Base-by-base conservation (phyloP, 2,888 invertebrate genomes). In the Netelia melanura region DNA sequence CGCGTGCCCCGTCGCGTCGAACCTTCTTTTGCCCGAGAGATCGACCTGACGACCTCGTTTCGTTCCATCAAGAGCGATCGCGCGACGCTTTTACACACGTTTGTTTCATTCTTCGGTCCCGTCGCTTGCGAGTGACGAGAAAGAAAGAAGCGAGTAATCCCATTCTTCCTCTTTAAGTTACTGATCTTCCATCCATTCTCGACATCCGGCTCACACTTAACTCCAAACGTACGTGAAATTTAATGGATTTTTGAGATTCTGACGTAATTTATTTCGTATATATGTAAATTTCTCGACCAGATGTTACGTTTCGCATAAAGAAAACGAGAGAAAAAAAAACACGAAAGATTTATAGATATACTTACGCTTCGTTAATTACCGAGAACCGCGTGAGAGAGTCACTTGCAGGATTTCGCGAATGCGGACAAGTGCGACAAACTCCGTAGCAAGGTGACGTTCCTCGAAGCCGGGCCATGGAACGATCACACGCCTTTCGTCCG, bases 381-480 rank as follows among this genome's bases (percentile, higher is more conserved):
- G 48, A 48, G 48, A 48, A 48, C 48, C 48, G 5, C 17, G 21
- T 70, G 61, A 48, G 58, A 67, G 61, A 54, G 75, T 67, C 86
- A 87, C 88, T 90, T 89, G 88, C 75, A 75, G 83, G 90, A 87
- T 88, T 90, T 90, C 89, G 83, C 5, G 89, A 91, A 90, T 87
- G 82, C 88, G 80, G 56, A 82, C 79, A 90, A 91, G 90, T 90
- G 91, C 89, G 17, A n/a, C 17, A 54, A 23, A 38, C 64, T 78
- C 67, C 64, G 84, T 79, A 67, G 68, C 89, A 88, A 91, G 90
- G 88, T 89, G 88, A 89, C 78, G 81, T 83, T 44, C 23, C 70
- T 38, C 70, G 48, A 11, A 74, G 14, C 79, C 23, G 61, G 61
- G 43, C 48, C 70, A 44, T 21, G n/a, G 21, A 21, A 21, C 23